Evolutionary conservation across 2,113 vertebrate species (phyloP).

Genomic region (Apteryx mantelli): DNA sequence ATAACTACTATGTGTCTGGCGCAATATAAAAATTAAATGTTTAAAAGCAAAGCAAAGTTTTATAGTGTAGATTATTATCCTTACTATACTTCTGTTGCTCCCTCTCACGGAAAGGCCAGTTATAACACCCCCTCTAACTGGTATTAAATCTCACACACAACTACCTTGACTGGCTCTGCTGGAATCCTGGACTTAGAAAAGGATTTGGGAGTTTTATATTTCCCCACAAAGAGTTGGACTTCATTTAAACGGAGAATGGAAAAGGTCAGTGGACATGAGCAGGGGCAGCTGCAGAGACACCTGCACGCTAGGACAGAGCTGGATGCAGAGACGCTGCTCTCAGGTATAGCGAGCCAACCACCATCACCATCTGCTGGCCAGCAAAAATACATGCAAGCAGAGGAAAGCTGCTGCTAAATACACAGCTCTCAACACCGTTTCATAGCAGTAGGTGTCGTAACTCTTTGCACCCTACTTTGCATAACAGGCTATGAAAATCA

Average conservation of each 20-base stretch:
- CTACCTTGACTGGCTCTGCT: not conserved
- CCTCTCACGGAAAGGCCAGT: not conserved
- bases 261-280: not conserved
- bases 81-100: not conserved
- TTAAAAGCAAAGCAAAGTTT: not conserved
- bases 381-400: not conserved
- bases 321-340: not conserved
- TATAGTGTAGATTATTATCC: not conserved
- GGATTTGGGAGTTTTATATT: not conserved
- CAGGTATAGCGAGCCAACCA: not conserved
- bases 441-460: not conserved
- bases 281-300: not conserved
- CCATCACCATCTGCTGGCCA: slow-evolving; percentile 50
- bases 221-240: not conserved
- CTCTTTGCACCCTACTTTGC: fast-evolving
- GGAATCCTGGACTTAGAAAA: not conserved
- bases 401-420: not conserved
- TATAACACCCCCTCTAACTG: not conserved
- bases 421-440: not conserved
- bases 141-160: not conserved
- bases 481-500: not conserved
- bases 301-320: not conserved
- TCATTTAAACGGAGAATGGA: not conserved
- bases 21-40: not conserved
- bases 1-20: slow-evolving; percentile 77